Percentiles rank a stretch among this genome's conserved stretches.
Evolutionary conservation across 2,888 invertebrate species (phyloP).

Genomic region (Nowickia ferox): DNA sequence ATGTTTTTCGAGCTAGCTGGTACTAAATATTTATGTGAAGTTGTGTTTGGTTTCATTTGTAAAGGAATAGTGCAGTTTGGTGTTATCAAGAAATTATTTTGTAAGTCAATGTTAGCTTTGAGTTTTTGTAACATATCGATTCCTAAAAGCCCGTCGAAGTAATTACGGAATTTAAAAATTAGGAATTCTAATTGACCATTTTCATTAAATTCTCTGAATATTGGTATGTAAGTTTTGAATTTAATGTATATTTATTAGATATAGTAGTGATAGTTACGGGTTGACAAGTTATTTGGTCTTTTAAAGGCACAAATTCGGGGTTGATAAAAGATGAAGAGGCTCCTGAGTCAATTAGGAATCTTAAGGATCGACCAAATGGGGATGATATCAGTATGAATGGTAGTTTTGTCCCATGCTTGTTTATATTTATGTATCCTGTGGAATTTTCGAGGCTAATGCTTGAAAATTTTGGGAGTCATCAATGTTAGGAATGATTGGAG

Average conservation of each 20-base stretch:
- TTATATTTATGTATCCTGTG: constrained; percentile 2
- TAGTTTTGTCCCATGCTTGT: constrained; percentile 2
- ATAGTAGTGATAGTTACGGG: background rate
- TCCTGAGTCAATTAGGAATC: background rate
- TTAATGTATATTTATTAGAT: constrained; percentile 6
- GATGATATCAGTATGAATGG: constrained; percentile 18
- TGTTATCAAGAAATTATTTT: constrained; percentile 18
- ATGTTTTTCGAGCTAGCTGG: constrained; percentile 2
- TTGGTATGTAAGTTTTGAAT: constrained; percentile 21
- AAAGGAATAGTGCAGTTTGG: constrained; percentile 18
- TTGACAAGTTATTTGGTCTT: no score
- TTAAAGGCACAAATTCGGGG: no score
- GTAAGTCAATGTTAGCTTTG: background rate
- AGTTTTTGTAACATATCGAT: no score
- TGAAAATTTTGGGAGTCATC: constrained; percentile 36
- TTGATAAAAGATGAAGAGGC: no score
- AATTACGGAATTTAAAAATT: background rate
- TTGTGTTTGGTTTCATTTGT: constrained; percentile 29
- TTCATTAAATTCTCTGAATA: constrained; percentile 39
- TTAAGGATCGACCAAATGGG: no score
- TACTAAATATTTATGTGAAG: constrained; percentile 8
- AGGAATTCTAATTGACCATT: constrained; percentile 7
- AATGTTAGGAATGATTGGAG: constrained; percentile 11
- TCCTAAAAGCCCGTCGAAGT: background rate
- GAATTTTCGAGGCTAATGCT: constrained; percentile 2